A percentile compares a stretch with the other conserved stretches of the same genome.
Conservation (phyloP, 2,888 invertebrate genomes). For the Oxyteleia sp. region DNA sequence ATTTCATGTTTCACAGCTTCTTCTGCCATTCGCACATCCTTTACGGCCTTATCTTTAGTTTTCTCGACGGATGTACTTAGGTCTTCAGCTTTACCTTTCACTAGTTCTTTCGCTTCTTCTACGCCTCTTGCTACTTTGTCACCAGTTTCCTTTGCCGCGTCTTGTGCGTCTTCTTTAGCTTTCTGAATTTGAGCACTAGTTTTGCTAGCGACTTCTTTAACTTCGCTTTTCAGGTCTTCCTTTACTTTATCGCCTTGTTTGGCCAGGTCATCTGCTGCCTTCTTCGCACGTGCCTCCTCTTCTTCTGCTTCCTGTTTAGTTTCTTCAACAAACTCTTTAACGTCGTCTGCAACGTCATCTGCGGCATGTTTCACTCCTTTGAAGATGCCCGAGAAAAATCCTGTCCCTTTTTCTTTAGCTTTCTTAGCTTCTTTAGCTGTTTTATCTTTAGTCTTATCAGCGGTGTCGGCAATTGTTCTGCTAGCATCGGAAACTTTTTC, state of each 20-base stretch:
- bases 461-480: neutral
- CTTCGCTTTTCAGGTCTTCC: conserved; percentile 53
- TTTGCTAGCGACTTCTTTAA: too few relatives aligned
- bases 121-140: conserved; percentile 70
- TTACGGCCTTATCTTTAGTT: too few relatives aligned
- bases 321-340: conserved; percentile 84
- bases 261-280: conserved; percentile 49
- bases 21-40: neutral
- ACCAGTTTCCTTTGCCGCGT: conserved; percentile 60
- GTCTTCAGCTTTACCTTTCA: too few relatives aligned
- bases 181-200: too few relatives aligned
- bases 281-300: conserved; percentile 23
- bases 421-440: conserved; percentile 67
- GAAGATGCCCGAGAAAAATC: conserved; percentile 77
- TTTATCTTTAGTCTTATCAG: conserved; percentile 13
- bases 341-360: conserved; percentile 43
- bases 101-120: too few relatives aligned
- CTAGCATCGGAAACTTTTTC: conserved; percentile 50
- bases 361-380: conserved; percentile 72
- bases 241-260: conserved; percentile 47
- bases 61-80: too few relatives aligned
- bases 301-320: conserved; percentile 66
- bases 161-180: conserved; percentile 46
- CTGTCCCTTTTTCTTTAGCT: conserved; percentile 70
- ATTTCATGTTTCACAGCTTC: neutral